Percentiles rank a stretch among this genome's conserved stretches.
These are phyloP conservation scores for Zaprionus bogoriensis DNA, from an alignment of 2,888 invertebrate species.

Conservation along the genomic window DNA sequence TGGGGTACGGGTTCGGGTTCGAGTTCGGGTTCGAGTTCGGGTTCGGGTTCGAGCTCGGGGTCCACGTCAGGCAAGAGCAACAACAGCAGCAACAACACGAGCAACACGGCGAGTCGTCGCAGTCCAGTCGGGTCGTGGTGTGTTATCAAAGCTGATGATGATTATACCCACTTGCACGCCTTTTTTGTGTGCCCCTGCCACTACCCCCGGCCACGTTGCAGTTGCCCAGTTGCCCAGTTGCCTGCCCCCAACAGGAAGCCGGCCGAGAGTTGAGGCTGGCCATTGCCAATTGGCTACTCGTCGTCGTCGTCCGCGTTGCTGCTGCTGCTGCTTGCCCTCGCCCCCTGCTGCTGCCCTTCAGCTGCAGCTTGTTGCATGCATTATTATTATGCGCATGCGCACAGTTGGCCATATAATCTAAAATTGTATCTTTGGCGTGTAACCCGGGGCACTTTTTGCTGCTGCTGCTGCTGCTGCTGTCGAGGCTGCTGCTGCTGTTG, in stretches of 20 bases:
- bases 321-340: constrained; percentile 13
- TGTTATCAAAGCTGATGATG: constrained; percentile 81
- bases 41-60: constrained; percentile 7
- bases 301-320: constrained; percentile 10
- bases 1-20: constrained; percentile 41
- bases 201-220: neutral
- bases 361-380: constrained; percentile 70
- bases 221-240: neutral
- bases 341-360: constrained; percentile 26
- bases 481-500: constrained; percentile 11
- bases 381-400: constrained; percentile 81
- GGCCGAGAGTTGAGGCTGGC: constrained; percentile 41
- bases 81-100: neutral
- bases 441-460: constrained; percentile 79
- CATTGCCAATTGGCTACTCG: constrained; percentile 67
- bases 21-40: constrained; percentile 5
- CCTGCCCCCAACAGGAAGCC: constrained; percentile 64
- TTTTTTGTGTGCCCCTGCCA: constrained; percentile 52
- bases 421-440: constrained; percentile 82
- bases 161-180: constrained; percentile 79
- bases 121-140: constrained; percentile 64
- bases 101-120: constrained; percentile 11
- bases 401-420: constrained; percentile 80
- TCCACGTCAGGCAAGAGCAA: constrained; percentile 21
- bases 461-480: constrained; percentile 21